Percentiles rank a stretch among this genome's conserved stretches.
These are phyloP conservation scores for Amitus sp. DNA, from an alignment of 2,888 invertebrate species.

Conservation along the genomic window DNA sequence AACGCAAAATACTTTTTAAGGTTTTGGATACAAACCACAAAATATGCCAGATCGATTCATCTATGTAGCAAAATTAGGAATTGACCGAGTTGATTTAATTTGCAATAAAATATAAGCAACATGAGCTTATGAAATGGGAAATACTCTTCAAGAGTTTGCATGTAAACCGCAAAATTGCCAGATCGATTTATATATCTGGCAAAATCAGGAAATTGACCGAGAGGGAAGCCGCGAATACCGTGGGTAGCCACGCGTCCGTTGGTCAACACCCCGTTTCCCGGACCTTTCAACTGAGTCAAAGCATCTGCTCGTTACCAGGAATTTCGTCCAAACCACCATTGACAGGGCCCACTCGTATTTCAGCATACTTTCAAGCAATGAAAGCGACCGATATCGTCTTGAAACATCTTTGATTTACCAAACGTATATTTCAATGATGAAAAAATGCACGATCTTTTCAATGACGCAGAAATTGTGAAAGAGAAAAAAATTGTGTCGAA, in stretches of 20 bases:
- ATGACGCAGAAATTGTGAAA: too few species aligned
- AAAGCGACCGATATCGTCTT: slow-evolving; percentile 23
- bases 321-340: slow-evolving; percentile 45
- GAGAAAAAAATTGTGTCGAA: too few species aligned
- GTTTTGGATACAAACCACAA: too few species aligned
- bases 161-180: slow-evolving; percentile 5
- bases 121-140: too few species aligned
- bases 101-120: too few species aligned
- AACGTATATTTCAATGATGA: too few species aligned
- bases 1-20: too few species aligned
- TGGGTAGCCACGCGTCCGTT: slow-evolving; percentile 57
- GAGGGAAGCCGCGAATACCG: slow-evolving; percentile 44
- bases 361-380: slow-evolving; percentile 39
- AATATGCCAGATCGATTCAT: too few species aligned
- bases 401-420: slow-evolving; percentile 15
- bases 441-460: too few species aligned
- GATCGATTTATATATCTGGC: slow-evolving; percentile 55
- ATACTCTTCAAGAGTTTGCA: background rate
- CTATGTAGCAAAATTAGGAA: too few species aligned
- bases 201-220: slow-evolving; percentile 35
- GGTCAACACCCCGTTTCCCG: slow-evolving; percentile 52
- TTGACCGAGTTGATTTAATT: too few species aligned
- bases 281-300: slow-evolving; percentile 47
- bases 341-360: slow-evolving; percentile 32
- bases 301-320: slow-evolving; percentile 51